These are phyloP conservation scores for Sebastes matsubarae DNA, from an alignment of 2,797 vertebrate genomes.

Conservation along the genomic window DNA sequence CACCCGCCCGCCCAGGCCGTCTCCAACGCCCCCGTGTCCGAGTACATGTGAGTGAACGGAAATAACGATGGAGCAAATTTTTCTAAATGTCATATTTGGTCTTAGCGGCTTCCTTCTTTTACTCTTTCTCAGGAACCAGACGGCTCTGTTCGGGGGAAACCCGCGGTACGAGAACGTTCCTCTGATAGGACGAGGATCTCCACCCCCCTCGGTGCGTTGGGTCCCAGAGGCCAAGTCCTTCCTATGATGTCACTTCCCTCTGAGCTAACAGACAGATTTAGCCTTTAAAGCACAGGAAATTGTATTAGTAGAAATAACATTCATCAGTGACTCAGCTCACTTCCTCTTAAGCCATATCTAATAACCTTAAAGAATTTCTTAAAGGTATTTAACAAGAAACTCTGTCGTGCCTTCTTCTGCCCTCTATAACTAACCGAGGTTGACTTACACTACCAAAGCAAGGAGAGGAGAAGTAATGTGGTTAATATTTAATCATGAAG, in stretches of 20 bases:
- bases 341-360: not conserved
- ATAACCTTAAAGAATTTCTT: not conserved
- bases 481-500: conserved; percentile 70
- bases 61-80: not conserved
- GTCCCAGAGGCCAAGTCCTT: conserved; percentile 69
- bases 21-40: conserved; percentile 89
- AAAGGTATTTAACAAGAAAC: not conserved
- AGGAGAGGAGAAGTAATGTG: conserved; percentile 52
- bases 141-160: conserved; percentile 91
- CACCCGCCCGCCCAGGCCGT: conserved; percentile 87
- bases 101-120: not conserved
- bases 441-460: conserved; percentile 22
- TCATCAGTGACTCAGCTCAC: not conserved
- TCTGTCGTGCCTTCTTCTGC: conserved; percentile 17
- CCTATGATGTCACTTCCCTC: conserved; percentile 46
- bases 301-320: not conserved
- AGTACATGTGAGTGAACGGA: conserved; percentile 89
- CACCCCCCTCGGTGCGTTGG: conserved; percentile 93
- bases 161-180: conserved; percentile 95
- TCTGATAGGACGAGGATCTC: conserved; percentile 93
- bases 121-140: conserved; percentile 87
- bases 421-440: not conserved
- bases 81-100: not conserved
- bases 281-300: conserved; percentile 19
- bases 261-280: conserved; percentile 12